phyloP scores from a whole-genome alignment of 1,140 invertebrate genomes.

The Pentalonia nigronervosa region DNA sequence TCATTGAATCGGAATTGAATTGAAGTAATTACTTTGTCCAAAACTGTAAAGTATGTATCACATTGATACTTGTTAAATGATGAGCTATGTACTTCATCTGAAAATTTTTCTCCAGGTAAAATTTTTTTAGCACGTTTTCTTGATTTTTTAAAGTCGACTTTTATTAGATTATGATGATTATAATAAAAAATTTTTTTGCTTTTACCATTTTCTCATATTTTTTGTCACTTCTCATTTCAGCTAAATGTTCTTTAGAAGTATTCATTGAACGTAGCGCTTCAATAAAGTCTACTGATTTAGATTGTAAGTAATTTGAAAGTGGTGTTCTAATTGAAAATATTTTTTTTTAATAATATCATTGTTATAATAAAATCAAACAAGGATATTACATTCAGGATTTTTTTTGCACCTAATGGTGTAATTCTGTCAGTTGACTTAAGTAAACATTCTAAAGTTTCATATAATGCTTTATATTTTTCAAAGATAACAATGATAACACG shows the following conservation, averaged over 20 bases:
- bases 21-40: background rate
- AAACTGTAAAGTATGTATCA: background rate
- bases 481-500: constrained; percentile 2
- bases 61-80: background rate
- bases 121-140: constrained; percentile 1
- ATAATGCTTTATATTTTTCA: background rate
- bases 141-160: background rate
- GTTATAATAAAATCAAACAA: background rate
- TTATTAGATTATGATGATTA: background rate
- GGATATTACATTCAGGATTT: background rate
- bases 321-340: constrained; percentile 7
- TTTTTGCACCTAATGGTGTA: background rate
- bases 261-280: background rate
- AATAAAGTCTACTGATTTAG: background rate
- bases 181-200: background rate
- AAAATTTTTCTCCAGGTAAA: background rate
- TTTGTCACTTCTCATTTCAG: background rate
- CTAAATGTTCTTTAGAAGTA: background rate
- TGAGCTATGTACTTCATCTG: background rate
- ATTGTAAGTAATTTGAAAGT: background rate
- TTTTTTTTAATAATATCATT: background rate
- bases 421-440: background rate
- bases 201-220: background rate
- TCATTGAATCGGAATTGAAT: background rate
- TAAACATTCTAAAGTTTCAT: background rate